phyloP scores from a whole-genome alignment of 1,140 invertebrate species.

The Drosophila nigromelanica region DNA sequence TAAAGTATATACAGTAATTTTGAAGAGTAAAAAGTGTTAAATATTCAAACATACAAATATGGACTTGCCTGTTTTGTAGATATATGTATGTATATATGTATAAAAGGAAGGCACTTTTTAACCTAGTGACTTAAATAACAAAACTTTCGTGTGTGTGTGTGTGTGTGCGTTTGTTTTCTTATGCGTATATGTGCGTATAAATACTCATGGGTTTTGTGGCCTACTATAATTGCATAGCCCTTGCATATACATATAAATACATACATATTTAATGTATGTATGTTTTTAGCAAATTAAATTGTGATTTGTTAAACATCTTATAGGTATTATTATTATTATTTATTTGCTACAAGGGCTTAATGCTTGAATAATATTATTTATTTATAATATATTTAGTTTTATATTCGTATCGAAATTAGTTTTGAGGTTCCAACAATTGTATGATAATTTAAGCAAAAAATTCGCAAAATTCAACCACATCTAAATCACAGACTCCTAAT shows the following conservation, averaged over 20 bases:
- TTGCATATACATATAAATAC: background rate
- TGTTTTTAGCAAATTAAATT: too few relatives aligned
- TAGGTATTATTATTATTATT: slow-evolving; percentile 13
- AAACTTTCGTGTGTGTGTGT: slow-evolving; percentile 30
- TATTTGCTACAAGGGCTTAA: slow-evolving; percentile 20
- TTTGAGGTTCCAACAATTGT: slow-evolving; percentile 58
- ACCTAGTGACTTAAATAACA: slow-evolving; percentile 70
- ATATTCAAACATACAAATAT: slow-evolving; percentile 9
- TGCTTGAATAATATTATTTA: slow-evolving; percentile 24
- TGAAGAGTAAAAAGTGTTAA: slow-evolving; percentile 19
- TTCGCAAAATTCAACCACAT: slow-evolving; percentile 72
- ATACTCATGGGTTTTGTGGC: slow-evolving; percentile 36
- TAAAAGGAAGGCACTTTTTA: slow-evolving; percentile 66
- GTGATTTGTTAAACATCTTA: background rate
- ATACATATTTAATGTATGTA: slow-evolving; percentile 14
- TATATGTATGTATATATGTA: slow-evolving; percentile 7
- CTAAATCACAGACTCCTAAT: slow-evolving; percentile 82
- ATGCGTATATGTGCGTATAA: slow-evolving; percentile 26
- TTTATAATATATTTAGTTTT: slow-evolving; percentile 17
- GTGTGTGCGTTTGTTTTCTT: background rate
- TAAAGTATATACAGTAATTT: slow-evolving; percentile 25
- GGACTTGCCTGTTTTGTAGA: slow-evolving; percentile 7
- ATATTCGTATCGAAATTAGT: slow-evolving; percentile 42
- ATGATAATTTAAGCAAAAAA: slow-evolving; percentile 51
- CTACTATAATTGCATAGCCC: slow-evolving; percentile 21